Evolutionary conservation across 2,888 invertebrate genomes (phyloP).

Genomic region (Hirtodrosophila confusa): DNA sequence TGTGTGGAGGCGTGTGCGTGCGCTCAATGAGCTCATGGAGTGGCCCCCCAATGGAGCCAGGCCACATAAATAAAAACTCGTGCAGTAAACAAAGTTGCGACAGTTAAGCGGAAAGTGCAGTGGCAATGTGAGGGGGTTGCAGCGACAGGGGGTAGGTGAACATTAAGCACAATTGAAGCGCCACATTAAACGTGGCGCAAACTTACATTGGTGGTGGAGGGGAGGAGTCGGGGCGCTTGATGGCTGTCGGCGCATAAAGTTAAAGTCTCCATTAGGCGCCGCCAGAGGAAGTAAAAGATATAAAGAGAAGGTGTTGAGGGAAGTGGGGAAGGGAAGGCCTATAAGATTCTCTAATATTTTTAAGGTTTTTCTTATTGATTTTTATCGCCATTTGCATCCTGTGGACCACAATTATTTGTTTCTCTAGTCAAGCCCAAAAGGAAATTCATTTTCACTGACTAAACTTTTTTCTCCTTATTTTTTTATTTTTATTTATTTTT

Average conservation of each 20-base stretch:
- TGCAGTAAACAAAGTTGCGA: constrained; percentile 66
- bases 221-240: constrained; percentile 3
- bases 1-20: constrained; percentile 50
- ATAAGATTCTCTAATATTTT: constrained; percentile 28
- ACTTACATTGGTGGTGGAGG: neutral
- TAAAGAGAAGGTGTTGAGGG: neutral
- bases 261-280: constrained; percentile 67
- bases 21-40: constrained; percentile 52
- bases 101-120: constrained; percentile 66
- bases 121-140: constrained; percentile 24
- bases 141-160: constrained; percentile 15
- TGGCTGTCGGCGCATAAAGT: constrained; percentile 50
- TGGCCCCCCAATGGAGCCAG: constrained; percentile 39
- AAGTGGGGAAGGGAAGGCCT: neutral
- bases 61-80: constrained; percentile 50
- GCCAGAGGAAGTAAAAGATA: constrained; percentile 6
- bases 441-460: constrained; percentile 71
- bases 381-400: constrained; percentile 63
- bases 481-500: neutral
- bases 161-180: constrained; percentile 73
- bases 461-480: constrained; percentile 55
- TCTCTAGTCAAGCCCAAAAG: constrained; percentile 37
- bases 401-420: constrained; percentile 6
- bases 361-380: constrained; percentile 26
- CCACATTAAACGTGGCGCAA: constrained; percentile 49